These are phyloP conservation scores for Ectemnius continuus DNA, from an alignment of 2,888 invertebrate species.

Conservation along the genomic window DNA sequence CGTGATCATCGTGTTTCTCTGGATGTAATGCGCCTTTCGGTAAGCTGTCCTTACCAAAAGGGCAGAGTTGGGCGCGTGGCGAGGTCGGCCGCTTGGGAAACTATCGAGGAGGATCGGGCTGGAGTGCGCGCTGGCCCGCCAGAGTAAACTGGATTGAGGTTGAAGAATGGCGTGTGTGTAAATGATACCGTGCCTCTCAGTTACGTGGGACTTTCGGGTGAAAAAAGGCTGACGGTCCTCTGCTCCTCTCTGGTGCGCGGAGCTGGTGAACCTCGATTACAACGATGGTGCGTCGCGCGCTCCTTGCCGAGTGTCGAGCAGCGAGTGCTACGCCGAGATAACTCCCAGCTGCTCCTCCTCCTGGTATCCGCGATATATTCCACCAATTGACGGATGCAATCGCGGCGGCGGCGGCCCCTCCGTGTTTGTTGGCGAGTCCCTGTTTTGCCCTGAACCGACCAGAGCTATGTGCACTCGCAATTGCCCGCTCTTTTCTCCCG, in stretches of 20 bases:
- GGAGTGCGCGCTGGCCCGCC: background rate
- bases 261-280: slow-evolving; percentile 52
- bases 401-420: slow-evolving; percentile 18
- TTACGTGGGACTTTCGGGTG: slow-evolving; percentile 11
- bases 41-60: slow-evolving; percentile 33
- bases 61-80: slow-evolving; percentile 18
- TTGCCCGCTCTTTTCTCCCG: slow-evolving; percentile 46
- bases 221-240: slow-evolving; percentile 43
- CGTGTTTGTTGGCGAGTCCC: slow-evolving; percentile 17
- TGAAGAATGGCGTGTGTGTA: slow-evolving; percentile 1
- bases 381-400: slow-evolving; percentile 39
- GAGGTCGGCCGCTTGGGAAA: slow-evolving; percentile 46
- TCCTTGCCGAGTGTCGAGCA: slow-evolving; percentile 46
- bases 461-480: slow-evolving; percentile 55
- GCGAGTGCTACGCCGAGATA: slow-evolving; percentile 60
- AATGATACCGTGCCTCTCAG: slow-evolving; percentile 7
- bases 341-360: slow-evolving; percentile 41
- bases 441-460: slow-evolving; percentile 10
- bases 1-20: slow-evolving; percentile 44
- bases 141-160: background rate
- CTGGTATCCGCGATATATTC: slow-evolving; percentile 10
- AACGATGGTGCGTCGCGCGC: slow-evolving; percentile 66
- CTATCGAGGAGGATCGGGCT: slow-evolving; percentile 8
- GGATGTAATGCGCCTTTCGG: slow-evolving; percentile 36
- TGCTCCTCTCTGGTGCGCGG: slow-evolving; percentile 43